These are phyloP conservation scores for Meandrina meandrites DNA, from an alignment of 92 coral and sea anemone genomes.

Conservation along the genomic window DNA sequence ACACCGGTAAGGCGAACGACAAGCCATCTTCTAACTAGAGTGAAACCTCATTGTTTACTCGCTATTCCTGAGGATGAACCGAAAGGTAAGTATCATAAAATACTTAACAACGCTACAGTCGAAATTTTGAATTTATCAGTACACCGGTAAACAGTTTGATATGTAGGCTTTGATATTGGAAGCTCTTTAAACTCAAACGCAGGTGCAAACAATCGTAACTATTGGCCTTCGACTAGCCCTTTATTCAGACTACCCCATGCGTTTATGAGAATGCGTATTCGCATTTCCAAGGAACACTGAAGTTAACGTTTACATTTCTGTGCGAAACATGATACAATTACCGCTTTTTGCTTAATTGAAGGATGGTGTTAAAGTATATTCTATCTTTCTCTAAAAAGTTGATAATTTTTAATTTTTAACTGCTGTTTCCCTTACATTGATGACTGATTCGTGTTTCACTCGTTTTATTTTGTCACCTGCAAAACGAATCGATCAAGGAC, in stretches of 20 bases:
- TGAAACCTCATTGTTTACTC: neutral
- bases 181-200: neutral
- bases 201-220: neutral
- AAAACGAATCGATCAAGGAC: neutral
- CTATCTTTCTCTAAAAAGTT: neutral
- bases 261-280: neutral
- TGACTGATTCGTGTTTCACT: neutral
- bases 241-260: neutral
- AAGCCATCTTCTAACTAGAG: neutral
- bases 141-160: neutral
- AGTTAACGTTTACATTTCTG: neutral
- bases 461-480: neutral
- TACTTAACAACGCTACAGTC: neutral
- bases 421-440: neutral
- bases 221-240: neutral
- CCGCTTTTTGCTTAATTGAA: neutral
- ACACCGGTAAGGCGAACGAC: neutral
- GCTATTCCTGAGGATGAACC: neutral
- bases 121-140: neutral
- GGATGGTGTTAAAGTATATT: neutral
- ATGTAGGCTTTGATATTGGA: neutral
- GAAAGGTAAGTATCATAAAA: conserved; percentile 27
- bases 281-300: neutral
- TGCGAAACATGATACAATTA: neutral
- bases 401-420: neutral